Evolutionary conservation across 2,888 invertebrate genomes (phyloP), one percentile per base, ranked within the genome.

Genomic region (Lycocerus yunnanus): DNA sequence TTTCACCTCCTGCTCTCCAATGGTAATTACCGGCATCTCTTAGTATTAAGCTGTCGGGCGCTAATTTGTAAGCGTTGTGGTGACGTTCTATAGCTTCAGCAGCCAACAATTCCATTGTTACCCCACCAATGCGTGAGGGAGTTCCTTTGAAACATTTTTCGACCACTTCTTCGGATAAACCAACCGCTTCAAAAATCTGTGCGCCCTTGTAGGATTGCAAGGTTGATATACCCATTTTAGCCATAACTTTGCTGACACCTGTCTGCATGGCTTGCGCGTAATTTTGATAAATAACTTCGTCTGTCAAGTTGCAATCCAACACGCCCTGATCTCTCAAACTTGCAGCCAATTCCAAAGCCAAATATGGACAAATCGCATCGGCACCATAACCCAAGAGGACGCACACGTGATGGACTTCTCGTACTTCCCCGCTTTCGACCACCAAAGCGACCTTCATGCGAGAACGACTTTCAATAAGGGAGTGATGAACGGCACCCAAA

Each of bases 181-280:
- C 99, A 10, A 99, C 98, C 0, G 98, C 98, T 88, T 99, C 99
- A 85, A 99, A 99, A 82, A 99, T 99, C 89, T 99, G 99, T 0
- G 99, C 99, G 78, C 98, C 96, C 89, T 98, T 99, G 88, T 99
- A 99, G 0, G 98, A 98, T 86, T 99, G 99, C 59, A 99, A 89
- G 0, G 99, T 99, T 73, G 97, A 98, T 84, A 99, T 99, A 73
- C 99, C 99, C 99, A 99, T 99, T 87, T 99, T 99, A 5, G 99
- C 99, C 99, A 99, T 99, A 0, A 92, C 96, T 87, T 97, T 97
- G 68, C 83, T 85, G 70, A 86, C 85, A 27, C 87, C 87, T n/a
- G 87, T 87, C 73, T 84, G 84, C 83, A 86, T 85, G 59, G 98
- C 97, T 79, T 94, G 93, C 60, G 96, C 93, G 87, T 98, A 99